These are phyloP conservation scores for Numenius phaeopus DNA, from an alignment of 2,797 vertebrate species.

Conservation along the genomic window DNA sequence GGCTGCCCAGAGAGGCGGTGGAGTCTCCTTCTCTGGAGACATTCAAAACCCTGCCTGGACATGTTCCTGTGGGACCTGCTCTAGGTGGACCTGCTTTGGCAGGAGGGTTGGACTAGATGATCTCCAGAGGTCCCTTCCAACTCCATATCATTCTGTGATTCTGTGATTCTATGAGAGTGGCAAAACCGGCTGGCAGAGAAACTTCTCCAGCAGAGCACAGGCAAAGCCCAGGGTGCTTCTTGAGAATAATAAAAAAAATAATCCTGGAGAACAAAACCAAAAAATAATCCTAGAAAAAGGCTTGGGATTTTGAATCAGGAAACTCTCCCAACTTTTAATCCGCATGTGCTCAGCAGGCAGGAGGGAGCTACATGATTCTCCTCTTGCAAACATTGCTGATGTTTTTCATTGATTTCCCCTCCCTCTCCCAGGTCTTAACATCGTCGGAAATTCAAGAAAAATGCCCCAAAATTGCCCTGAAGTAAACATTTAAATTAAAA, in stretches of 20 bases:
- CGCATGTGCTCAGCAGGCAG: background rate
- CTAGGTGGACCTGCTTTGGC: too few relatives aligned
- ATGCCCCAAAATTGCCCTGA: background rate
- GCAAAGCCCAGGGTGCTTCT: background rate
- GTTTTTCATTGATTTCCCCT: background rate
- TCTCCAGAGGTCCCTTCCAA: too few relatives aligned
- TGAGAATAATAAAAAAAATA: background rate
- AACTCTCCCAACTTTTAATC: background rate
- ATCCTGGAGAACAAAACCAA: background rate
- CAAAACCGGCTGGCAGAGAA: background rate
- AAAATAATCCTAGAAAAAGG: background rate
- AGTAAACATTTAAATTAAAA: conserved; percentile 26
- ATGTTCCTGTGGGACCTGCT: too few relatives aligned
- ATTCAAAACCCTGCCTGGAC: too few relatives aligned
- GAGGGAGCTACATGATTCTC: background rate
- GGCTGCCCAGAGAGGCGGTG: too few relatives aligned
- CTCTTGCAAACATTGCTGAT: background rate
- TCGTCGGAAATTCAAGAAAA: background rate
- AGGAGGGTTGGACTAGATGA: too few relatives aligned
- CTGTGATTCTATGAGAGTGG: background rate
- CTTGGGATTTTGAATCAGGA: background rate
- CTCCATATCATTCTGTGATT: too few relatives aligned
- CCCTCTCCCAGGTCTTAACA: background rate
- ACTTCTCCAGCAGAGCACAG: background rate
- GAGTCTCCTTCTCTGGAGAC: too few relatives aligned